Evolutionary conservation across 2,888 invertebrate genomes (phyloP), one percentile per base, ranked within the genome.

Genomic region (Lacanobia oleracea): DNA sequence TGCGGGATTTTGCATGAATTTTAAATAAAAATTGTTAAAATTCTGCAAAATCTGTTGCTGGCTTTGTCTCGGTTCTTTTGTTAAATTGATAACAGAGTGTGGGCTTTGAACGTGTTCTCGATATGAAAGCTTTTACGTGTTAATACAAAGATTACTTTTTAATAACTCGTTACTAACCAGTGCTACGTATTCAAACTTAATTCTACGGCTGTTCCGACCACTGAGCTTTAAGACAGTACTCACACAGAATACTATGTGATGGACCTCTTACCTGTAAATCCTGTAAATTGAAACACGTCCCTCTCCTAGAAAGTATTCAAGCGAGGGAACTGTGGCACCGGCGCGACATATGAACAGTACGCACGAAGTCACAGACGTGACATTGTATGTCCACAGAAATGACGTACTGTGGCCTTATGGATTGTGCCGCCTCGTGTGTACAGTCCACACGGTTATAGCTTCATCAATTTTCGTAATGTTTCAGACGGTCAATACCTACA

Each of bases 21-120:
- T 75, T 69, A 14, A 77, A 68, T 77, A 21, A 61, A 61, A 45
- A 51, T 57, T 51, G 37, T 76, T 57, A 43, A 67, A 45, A 61
- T 50, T 21, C 14, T 60, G 7, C n/a, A 23, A 21, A 33, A 18
- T 53, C 54, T 53, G 60, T n/a, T 8, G 16, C 33, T 54, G 2
- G n/a, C 37, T 3, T 9, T 14, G 14, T 45, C 12, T 74, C 40
- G 9, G 23, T 8, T 27, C 43, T 56, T 54, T 72, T 51, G 10
- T 54, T 54, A 27, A 27, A 59, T 10, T 21, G 10, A 18, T 72
- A 37, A 48, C 4, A 33, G 12, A n/a, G 16, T 68, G 53, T 7
- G 10, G 23, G 45, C 16, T 23, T 18, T 45, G 16, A 27, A 16
- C 10, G n/a, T 21, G 33, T 40, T 40, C 9, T 56, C 16, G 18